phyloP scores from a whole-genome alignment of 2,113 vertebrate species.

The Callionymus lyra region DNA sequence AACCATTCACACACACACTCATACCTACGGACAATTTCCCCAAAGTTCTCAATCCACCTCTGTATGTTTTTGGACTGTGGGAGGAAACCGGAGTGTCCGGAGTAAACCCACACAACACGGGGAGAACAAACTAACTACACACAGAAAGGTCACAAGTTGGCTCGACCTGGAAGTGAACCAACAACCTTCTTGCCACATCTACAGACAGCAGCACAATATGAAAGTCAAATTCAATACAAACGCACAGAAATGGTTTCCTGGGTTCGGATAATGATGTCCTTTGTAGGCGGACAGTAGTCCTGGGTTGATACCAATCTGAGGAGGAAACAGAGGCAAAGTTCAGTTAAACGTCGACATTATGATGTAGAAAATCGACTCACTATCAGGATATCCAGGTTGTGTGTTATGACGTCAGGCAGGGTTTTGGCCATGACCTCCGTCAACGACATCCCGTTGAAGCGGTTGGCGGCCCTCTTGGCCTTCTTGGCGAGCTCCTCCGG shows the following conservation, averaged over 20 bases:
- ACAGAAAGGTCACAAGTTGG: no score
- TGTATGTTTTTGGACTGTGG: no score
- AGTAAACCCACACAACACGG: no score
- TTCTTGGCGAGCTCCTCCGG: conserved; percentile 72
- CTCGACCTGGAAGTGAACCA: no score
- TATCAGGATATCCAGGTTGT: conserved; percentile 93
- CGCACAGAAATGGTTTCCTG: conserved; percentile 98
- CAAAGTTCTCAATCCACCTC: no score
- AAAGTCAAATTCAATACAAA: conserved; percentile 21
- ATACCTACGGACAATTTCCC: no score
- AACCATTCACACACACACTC: no score
- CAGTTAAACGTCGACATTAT: no score
- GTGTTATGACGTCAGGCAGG: conserved; percentile 87
- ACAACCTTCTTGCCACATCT: no score
- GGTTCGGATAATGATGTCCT: conserved; percentile 96
- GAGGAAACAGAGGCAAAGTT: conserved; percentile 39
- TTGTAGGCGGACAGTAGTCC: conserved; percentile 95
- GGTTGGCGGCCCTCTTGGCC: conserved; percentile 86
- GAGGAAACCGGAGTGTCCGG: no score
- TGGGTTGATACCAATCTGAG: conserved; percentile 95
- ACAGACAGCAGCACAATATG: no score
- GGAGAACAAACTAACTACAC: no score
- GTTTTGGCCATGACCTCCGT: conserved; percentile 91
- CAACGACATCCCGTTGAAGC: conserved; percentile 91
- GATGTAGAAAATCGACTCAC: conserved; percentile 75